Conservation (phyloP, 1,140 invertebrate genomes). For the Bactericera cockerelli region DNA sequence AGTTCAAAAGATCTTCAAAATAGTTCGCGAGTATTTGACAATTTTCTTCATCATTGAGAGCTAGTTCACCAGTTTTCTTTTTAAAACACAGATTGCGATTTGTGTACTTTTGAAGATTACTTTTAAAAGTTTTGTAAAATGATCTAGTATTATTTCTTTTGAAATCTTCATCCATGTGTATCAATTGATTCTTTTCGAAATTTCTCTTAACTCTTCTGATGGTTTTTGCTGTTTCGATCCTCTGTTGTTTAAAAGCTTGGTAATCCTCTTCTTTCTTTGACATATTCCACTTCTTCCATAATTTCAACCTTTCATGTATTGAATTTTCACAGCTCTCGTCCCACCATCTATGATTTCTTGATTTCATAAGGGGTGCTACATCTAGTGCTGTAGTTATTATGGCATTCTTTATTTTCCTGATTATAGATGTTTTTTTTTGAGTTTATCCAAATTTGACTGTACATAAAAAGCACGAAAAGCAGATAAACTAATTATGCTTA, state of each 20-base stretch:
- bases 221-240: background rate
- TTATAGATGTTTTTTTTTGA: no score
- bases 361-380: background rate
- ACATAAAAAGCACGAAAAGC: no score
- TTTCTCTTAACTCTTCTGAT: conserved; percentile 2
- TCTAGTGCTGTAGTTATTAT: no score
- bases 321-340: background rate
- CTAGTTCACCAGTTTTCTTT: conserved; percentile 9
- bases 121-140: no score
- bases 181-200: no score
- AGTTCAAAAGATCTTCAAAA: conserved; percentile 7
- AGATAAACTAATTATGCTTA: no score
- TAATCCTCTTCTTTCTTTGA: background rate
- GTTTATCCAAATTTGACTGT: no score
- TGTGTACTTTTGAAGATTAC: background rate
- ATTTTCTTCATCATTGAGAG: background rate
- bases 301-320: background rate
- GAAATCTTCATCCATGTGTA: no score
- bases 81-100: background rate
- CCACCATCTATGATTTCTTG: background rate
- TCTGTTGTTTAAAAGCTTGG: conserved; percentile 5
- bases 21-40: background rate
- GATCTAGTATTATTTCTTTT: no score
- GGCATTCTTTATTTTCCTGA: no score
- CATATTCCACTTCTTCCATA: background rate